Base-by-base conservation (phyloP, 2,888 invertebrate species). In the Erebia palarica region DNA sequence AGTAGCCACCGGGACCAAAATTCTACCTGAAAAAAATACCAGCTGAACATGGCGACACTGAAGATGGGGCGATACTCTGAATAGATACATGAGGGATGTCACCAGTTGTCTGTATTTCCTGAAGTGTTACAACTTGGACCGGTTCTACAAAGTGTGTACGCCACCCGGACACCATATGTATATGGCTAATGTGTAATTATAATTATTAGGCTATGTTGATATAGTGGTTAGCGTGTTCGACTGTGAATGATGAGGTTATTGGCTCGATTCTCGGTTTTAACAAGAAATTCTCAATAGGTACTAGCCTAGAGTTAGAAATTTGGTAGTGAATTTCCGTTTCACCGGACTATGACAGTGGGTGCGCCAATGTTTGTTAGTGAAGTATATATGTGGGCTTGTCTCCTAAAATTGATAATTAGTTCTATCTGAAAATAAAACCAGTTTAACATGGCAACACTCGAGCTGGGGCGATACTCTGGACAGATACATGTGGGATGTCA, bases 21-120 rank as follows among this genome's bases (percentile, higher is more conserved):
- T 21, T 21, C 21, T 21, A 3, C 3, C 21, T 21, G 21, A 21
- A 21, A 21, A 21, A 21, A 21, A 21, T 21, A 2, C 3, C 59
- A 77, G 72, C 63, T 69, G 64, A 44, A 65, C 72, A 51, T 85
- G 86, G 84, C 84, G 84, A 77, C 80, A 81, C 77, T 77, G 75
- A 16, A 72, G 81, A 66, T 84, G 86, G 55, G 78, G 86, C 64
- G 93, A 94, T 21, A 80, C 92, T 51, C 89, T 94, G 68, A 93
- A 94, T 74, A 80, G 77, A 44, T 95, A 95, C 80, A 94, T 95
- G 85, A 95, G 94, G 88, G 95, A 95, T 85, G 94, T 95, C 13
- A 94, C 94, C 71, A 95, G 95, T 70, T 95, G 95, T 44, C 84
- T 95, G 79, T 95, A 94, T 70, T 94, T 96, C 77, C 82, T 96